A percentile compares a stretch with the other conserved stretches of the same genome.
These are phyloP conservation scores for Neocrepidodera transversa DNA, from an alignment of 2,888 invertebrate genomes.

Conservation along the genomic window DNA sequence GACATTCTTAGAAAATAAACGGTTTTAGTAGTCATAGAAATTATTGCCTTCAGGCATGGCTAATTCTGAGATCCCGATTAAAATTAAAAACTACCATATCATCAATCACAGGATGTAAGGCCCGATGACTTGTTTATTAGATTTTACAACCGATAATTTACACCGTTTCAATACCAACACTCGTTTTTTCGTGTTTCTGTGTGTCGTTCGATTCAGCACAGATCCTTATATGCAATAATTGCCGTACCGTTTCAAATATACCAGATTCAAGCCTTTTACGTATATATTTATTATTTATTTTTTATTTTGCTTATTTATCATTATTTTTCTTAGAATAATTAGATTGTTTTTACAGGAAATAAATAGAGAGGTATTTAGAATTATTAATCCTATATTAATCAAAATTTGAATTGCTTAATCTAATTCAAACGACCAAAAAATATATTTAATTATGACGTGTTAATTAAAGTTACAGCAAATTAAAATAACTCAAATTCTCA, in stretches of 20 bases:
- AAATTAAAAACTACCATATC: constrained; percentile 41
- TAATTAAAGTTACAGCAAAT: too few relatives aligned
- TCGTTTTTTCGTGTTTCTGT: constrained; percentile 8
- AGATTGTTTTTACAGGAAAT: neutral
- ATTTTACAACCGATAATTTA: constrained; percentile 46
- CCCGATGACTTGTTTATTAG: constrained; percentile 53
- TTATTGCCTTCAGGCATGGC: constrained; percentile 53
- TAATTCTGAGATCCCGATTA: constrained; percentile 50
- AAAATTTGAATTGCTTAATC: too few relatives aligned
- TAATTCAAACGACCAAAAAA: too few relatives aligned
- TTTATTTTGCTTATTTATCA: neutral
- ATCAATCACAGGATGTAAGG: constrained; percentile 53
- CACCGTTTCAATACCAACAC: constrained; percentile 24
- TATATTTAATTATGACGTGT: too few relatives aligned
- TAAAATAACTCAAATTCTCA: too few relatives aligned
- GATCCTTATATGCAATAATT: constrained; percentile 21
- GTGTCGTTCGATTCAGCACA: constrained; percentile 7
- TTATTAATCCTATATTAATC: too few relatives aligned
- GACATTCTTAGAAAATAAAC: constrained; percentile 30
- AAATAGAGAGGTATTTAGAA: too few relatives aligned
- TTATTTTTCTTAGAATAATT: neutral
- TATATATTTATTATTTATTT: neutral
- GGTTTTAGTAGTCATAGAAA: constrained; percentile 44
- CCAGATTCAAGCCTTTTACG: neutral
- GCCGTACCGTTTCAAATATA: neutral